phyloP scores from a whole-genome alignment of 2,113 vertebrate genomes.

The Oreochromis tanganicae region DNA sequence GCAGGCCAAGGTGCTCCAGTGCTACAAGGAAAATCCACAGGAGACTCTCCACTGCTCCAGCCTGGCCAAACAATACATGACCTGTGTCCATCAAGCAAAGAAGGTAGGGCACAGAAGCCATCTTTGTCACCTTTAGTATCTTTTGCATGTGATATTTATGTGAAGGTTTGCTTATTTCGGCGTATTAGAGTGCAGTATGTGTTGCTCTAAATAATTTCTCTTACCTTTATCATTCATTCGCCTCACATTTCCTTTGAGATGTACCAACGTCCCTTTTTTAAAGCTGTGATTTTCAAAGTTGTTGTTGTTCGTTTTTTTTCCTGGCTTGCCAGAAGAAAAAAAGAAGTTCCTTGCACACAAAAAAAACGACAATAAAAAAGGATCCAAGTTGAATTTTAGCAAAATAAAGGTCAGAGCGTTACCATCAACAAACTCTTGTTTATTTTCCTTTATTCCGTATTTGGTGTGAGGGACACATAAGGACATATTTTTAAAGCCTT shows the following conservation, averaged over 20 bases:
- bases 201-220: background rate
- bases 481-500: background rate
- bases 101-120: conserved; percentile 72
- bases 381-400: background rate
- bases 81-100: conserved; percentile 83
- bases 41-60: conserved; percentile 86
- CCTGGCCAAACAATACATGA: conserved; percentile 85
- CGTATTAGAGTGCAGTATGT: background rate
- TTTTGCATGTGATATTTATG: background rate
- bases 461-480: background rate
- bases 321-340: background rate
- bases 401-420: background rate
- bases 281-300: background rate
- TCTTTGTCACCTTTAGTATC: background rate
- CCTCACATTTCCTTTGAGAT: background rate
- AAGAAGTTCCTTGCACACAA: background rate
- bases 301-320: background rate
- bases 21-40: conserved; percentile 80
- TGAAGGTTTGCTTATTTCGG: background rate
- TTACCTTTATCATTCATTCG: background rate
- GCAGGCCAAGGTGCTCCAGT: conserved; percentile 84
- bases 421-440: background rate
- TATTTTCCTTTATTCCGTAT: background rate
- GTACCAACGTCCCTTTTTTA: background rate
- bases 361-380: background rate